These are phyloP conservation scores for Campopleginae sp. DNA, from an alignment of 2,888 invertebrate genomes.

Conservation along the genomic window DNA sequence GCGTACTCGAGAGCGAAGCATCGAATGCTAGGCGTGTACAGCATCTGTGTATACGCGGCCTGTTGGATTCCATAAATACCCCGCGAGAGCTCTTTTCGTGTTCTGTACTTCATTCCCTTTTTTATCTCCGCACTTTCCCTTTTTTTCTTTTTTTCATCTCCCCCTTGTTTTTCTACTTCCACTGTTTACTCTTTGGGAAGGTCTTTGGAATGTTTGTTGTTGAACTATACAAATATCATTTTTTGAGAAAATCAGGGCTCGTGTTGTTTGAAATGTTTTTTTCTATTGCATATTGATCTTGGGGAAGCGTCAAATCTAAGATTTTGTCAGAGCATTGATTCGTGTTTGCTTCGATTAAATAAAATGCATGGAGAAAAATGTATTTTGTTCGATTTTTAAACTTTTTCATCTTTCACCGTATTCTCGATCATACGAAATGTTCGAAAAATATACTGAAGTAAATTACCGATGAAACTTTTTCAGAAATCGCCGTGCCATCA, in stretches of 20 bases:
- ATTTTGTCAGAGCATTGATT: no score
- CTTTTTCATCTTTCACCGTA: no score
- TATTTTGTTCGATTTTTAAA: no score
- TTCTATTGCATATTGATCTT: neutral
- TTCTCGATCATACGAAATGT: no score
- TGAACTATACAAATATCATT: neutral
- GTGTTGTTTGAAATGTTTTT: neutral
- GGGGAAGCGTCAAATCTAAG: no score
- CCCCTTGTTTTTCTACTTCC: no score
- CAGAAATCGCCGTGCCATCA: no score
- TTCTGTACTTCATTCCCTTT: slow-evolving; percentile 28
- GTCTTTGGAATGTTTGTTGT: neutral
- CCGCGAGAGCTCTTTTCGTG: slow-evolving; percentile 32
- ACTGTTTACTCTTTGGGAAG: slow-evolving; percentile 12
- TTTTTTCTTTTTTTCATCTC: slow-evolving; percentile 7
- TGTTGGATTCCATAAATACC: slow-evolving; percentile 43
- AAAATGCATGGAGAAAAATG: no score
- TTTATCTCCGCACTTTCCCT: neutral
- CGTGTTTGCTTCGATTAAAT: no score
- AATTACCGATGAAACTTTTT: no score
- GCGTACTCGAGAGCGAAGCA: slow-evolving; percentile 49
- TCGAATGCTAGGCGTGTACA: slow-evolving; percentile 10
- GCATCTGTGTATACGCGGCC: slow-evolving; percentile 35
- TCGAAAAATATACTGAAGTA: no score
- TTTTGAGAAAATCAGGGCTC: neutral